phyloP scores from a whole-genome alignment of 2,888 invertebrate species.

The Acleris holmiana region DNA sequence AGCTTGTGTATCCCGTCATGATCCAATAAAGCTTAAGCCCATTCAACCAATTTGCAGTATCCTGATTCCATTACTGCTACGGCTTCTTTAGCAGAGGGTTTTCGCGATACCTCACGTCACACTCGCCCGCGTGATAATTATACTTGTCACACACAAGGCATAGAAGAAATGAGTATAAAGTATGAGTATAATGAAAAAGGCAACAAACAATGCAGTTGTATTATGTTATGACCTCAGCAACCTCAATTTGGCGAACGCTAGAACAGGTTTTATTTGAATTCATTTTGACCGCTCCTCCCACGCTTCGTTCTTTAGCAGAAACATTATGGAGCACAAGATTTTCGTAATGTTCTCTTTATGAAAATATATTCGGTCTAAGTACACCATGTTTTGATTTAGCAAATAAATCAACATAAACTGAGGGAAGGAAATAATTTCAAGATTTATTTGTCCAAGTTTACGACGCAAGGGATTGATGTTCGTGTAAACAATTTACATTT shows the following conservation, averaged over 20 bases:
- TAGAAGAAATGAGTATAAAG: neutral
- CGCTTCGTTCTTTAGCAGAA: slow-evolving; percentile 29
- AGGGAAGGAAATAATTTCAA: slow-evolving; percentile 4
- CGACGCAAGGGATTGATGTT: slow-evolving; percentile 22
- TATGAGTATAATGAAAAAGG: slow-evolving; percentile 15
- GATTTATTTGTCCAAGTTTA: slow-evolving; percentile 12
- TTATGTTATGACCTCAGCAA: slow-evolving; percentile 44
- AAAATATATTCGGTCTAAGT: neutral
- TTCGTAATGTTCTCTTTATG: neutral
- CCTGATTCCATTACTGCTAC: slow-evolving; percentile 52
- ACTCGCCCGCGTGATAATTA: neutral
- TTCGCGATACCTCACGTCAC: neutral
- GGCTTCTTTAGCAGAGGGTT: slow-evolving; percentile 58
- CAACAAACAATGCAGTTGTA: slow-evolving; percentile 36
- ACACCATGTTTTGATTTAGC: too few species aligned
- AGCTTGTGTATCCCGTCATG: slow-evolving; percentile 51
- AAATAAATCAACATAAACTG: slow-evolving; percentile 6
- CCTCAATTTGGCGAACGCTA: slow-evolving; percentile 50
- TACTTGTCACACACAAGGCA: neutral
- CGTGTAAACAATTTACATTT: slow-evolving; percentile 14
- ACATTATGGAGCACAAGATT: slow-evolving; percentile 11
- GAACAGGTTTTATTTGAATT: slow-evolving; percentile 47
- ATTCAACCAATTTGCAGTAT: slow-evolving; percentile 57
- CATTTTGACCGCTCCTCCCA: slow-evolving; percentile 36
- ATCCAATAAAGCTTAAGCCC: slow-evolving; percentile 69